Percentiles rank a stretch among this genome's conserved stretches.
Conservation (phyloP, 2,888 invertebrate species). For the Malacosoma neustria region DNA sequence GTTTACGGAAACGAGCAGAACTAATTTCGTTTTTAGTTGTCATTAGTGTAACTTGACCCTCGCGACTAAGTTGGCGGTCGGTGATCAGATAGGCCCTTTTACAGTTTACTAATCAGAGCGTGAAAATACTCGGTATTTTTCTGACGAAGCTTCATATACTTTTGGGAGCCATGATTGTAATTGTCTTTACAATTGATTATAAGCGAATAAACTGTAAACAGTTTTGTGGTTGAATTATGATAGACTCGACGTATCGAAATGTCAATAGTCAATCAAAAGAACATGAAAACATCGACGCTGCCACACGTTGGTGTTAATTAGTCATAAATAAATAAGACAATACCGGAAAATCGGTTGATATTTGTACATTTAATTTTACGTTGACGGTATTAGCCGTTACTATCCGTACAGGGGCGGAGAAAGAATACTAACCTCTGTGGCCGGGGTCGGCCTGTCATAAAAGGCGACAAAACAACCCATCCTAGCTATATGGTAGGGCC, state of each 20-base stretch:
- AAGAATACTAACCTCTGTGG: too few relatives aligned
- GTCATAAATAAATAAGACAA: slow-evolving; percentile 43
- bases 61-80: slow-evolving; percentile 29
- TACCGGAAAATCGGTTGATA: slow-evolving; percentile 19
- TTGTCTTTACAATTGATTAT: neutral
- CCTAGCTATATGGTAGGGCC: too few relatives aligned
- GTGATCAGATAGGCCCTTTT: slow-evolving; percentile 29
- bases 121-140: slow-evolving; percentile 33
- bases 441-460: too few relatives aligned
- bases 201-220: neutral
- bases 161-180: neutral
- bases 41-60: slow-evolving; percentile 30
- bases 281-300: slow-evolving; percentile 26
- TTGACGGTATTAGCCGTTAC: too few relatives aligned
- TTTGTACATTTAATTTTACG: too few relatives aligned
- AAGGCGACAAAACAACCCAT: too few relatives aligned
- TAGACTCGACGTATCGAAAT: slow-evolving; percentile 19
- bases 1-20: slow-evolving; percentile 34
- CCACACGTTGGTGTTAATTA: slow-evolving; percentile 32
- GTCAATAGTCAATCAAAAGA: slow-evolving; percentile 57
- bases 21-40: slow-evolving; percentile 46
- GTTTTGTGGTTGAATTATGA: slow-evolving; percentile 1
- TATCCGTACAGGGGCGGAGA: too few relatives aligned
- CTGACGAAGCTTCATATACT: slow-evolving; percentile 20
- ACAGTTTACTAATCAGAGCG: slow-evolving; percentile 40